phyloP scores from a whole-genome alignment of 2,113 vertebrate genomes.

The Ptyas mucosa region DNA sequence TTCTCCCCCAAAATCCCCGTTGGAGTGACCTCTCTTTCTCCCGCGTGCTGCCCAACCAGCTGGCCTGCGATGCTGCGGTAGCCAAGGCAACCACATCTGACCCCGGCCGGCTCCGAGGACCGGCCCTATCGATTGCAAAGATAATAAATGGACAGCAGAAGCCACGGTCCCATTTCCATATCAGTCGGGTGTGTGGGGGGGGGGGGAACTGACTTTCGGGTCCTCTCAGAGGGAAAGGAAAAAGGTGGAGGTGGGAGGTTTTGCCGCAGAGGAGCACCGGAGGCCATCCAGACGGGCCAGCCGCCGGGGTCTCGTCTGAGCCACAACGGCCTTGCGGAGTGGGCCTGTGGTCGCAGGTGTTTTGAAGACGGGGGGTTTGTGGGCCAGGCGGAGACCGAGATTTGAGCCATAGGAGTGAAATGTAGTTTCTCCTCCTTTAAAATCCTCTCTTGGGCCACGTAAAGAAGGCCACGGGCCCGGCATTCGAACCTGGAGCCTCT shows the following conservation, averaged over 20 bases:
- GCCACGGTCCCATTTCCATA: neutral
- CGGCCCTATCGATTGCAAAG: constrained; percentile 72
- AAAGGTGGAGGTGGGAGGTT: neutral
- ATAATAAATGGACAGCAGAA: constrained; percentile 46
- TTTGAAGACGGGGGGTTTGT: neutral
- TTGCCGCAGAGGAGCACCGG: neutral
- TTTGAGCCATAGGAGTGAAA: neutral
- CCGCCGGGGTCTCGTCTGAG: fast-evolving
- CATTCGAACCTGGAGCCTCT: neutral
- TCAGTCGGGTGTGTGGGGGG: neutral
- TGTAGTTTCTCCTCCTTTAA: neutral
- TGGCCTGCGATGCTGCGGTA: constrained; percentile 57
- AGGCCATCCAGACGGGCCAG: neutral
- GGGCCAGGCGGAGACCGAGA: neutral
- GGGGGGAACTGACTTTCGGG: neutral
- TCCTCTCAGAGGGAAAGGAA: neutral
- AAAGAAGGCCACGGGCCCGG: neutral
- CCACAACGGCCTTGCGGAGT: neutral
- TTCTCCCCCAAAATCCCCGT: constrained; percentile 43
- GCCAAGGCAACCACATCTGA: constrained; percentile 22
- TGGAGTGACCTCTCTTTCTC: constrained; percentile 57
- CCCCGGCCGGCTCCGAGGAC: constrained; percentile 76
- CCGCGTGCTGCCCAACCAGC: constrained; percentile 66
- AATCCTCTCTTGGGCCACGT: neutral
- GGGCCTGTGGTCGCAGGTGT: neutral